These are phyloP conservation scores for Actenoides hombroni DNA, from an alignment of 2,113 vertebrate species.

Conservation along the genomic window DNA sequence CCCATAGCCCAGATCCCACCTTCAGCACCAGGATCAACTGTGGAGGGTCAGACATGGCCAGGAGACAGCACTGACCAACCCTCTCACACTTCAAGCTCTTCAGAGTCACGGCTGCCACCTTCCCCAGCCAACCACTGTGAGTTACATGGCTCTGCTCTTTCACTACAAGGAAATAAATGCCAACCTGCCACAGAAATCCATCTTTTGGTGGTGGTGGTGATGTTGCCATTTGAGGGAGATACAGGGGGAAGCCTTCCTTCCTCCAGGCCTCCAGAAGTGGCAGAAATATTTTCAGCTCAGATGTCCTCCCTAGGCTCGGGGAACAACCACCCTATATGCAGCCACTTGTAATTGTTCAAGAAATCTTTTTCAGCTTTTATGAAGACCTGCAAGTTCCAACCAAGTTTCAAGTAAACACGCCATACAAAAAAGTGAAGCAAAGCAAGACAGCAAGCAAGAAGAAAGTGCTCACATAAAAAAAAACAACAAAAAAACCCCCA, in stretches of 20 bases:
- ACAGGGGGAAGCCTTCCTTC: background rate
- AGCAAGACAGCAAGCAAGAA: background rate
- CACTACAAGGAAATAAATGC: background rate
- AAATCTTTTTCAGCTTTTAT: background rate
- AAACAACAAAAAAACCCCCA: background rate
- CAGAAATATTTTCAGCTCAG: background rate
- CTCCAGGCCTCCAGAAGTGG: background rate
- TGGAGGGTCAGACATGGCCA: accelerated
- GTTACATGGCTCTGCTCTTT: background rate
- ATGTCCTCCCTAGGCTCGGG: background rate
- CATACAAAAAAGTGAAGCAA: background rate
- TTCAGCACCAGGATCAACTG: background rate
- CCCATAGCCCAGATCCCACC: background rate
- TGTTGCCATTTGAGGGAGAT: accelerated
- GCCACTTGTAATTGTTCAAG: background rate
- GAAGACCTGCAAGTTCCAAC: background rate
- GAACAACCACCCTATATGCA: background rate
- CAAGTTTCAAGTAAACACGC: background rate
- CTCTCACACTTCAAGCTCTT: background rate
- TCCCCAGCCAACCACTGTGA: accelerated
- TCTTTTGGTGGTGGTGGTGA: accelerated
- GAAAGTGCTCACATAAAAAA: background rate
- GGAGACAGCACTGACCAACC: background rate
- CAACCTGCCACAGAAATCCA: background rate
- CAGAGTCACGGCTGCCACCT: accelerated